Evolutionary conservation across 1,140 invertebrate species (phyloP).

Genomic region (Zophobas morio): DNA sequence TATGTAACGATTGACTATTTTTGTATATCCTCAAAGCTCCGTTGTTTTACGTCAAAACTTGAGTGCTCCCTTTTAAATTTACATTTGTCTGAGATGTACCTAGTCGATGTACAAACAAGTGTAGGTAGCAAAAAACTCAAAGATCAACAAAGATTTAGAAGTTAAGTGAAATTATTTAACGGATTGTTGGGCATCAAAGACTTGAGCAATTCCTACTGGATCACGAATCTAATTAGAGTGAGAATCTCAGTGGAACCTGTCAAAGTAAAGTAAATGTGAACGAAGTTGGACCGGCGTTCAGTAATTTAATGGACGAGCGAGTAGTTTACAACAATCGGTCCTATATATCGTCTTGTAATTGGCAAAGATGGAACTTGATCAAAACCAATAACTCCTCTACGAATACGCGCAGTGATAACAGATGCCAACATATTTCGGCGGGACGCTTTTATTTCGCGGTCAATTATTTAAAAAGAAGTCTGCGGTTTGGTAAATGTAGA

Average conservation of each 20-base stretch:
- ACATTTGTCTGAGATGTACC: too few relatives aligned
- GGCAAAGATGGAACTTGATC: not conserved
- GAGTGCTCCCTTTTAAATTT: too few relatives aligned
- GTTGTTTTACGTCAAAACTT: too few relatives aligned
- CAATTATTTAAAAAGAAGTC: not conserved
- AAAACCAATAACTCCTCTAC: not conserved
- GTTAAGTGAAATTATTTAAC: not conserved
- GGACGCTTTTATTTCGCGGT: not conserved
- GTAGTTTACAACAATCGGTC: constrained; percentile 25
- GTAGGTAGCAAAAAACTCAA: too few relatives aligned
- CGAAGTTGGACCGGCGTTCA: constrained; percentile 23
- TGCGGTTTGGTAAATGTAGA: not conserved
- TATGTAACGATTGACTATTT: too few relatives aligned
- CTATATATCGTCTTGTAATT: not conserved
- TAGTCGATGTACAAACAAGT: too few relatives aligned
- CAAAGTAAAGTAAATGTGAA: constrained; percentile 27
- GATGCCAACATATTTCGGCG: not conserved
- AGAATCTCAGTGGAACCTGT: constrained; percentile 34
- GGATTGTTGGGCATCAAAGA: constrained; percentile 25
- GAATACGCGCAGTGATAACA: not conserved
- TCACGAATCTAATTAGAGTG: constrained; percentile 38
- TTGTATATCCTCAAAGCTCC: too few relatives aligned
- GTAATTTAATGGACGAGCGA: constrained; percentile 21
- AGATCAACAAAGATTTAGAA: too few relatives aligned
- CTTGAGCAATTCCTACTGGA: constrained; percentile 8